Percentiles rank a stretch among this genome's conserved stretches.
These are phyloP conservation scores for Hydrolagus affinis DNA, from an alignment of 2,113 vertebrate genomes.

Conservation along the genomic window DNA sequence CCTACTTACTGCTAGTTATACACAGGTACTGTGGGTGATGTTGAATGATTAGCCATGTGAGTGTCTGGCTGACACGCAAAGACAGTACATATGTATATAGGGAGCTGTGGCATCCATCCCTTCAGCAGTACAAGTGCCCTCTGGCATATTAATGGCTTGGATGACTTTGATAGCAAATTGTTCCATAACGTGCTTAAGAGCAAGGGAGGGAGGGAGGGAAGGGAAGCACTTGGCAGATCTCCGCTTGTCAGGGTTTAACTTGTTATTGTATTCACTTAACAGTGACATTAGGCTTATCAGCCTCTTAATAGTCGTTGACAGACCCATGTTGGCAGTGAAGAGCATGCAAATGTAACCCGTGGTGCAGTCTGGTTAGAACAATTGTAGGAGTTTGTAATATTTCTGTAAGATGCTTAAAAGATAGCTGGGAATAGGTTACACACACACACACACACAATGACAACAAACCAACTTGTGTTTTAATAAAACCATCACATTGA, in stretches of 20 bases:
- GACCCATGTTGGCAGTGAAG: background rate
- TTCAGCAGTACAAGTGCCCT: conserved; percentile 2
- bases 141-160: background rate
- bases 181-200: background rate
- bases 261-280: conserved; percentile 5
- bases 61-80: background rate
- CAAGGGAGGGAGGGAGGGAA: background rate
- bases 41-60: too few relatives aligned
- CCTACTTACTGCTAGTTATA: too few relatives aligned
- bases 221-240: background rate
- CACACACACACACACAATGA: too few relatives aligned
- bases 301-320: conserved; percentile 10
- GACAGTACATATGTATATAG: background rate
- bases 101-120: background rate
- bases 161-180: background rate
- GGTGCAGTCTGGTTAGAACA: too few relatives aligned
- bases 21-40: too few relatives aligned
- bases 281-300: background rate
- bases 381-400: background rate
- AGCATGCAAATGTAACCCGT: background rate
- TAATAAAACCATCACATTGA: too few relatives aligned
- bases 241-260: background rate
- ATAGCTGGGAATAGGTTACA: background rate
- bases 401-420: background rate
- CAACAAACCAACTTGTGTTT: too few relatives aligned